phyloP scores from a whole-genome alignment of 2,113 vertebrate genomes.

The Corythaixoides concolor region DNA sequence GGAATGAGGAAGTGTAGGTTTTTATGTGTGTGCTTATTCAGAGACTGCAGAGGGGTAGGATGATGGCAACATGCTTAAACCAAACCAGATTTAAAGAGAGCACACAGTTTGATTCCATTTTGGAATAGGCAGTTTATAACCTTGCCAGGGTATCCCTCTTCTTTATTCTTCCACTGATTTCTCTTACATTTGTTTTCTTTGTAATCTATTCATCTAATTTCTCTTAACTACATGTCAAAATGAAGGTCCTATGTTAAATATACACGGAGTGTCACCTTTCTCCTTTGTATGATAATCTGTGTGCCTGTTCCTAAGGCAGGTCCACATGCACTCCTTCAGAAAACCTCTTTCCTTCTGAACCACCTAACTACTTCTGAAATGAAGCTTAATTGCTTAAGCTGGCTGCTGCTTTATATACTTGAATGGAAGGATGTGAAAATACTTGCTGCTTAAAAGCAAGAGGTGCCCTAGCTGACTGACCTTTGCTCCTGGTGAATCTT shows the following conservation, averaged over 20 bases:
- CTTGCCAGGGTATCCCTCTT: background rate
- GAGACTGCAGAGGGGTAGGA: background rate
- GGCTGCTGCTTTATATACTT: background rate
- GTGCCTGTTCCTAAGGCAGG: background rate
- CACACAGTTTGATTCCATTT: background rate
- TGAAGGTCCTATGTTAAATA: background rate
- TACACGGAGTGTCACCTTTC: fast-evolving
- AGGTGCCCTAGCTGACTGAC: background rate
- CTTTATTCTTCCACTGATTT: background rate
- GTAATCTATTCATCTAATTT: background rate
- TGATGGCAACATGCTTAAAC: background rate
- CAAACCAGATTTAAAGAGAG: background rate
- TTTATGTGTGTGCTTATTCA: background rate
- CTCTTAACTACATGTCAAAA: background rate
- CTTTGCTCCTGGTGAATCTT: background rate
- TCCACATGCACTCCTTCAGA: background rate
- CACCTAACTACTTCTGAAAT: background rate
- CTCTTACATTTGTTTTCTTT: background rate
- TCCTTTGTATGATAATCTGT: background rate
- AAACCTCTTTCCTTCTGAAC: background rate
- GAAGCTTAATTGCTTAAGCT: slow-evolving; percentile 2
- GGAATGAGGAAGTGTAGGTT: background rate
- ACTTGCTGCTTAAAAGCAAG: background rate
- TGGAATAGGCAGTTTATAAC: background rate
- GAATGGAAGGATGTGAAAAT: background rate